These are phyloP conservation scores for Caenorhabditis briggsae DNA, from an alignment of 1,140 invertebrate genomes.

Conservation along the genomic window DNA sequence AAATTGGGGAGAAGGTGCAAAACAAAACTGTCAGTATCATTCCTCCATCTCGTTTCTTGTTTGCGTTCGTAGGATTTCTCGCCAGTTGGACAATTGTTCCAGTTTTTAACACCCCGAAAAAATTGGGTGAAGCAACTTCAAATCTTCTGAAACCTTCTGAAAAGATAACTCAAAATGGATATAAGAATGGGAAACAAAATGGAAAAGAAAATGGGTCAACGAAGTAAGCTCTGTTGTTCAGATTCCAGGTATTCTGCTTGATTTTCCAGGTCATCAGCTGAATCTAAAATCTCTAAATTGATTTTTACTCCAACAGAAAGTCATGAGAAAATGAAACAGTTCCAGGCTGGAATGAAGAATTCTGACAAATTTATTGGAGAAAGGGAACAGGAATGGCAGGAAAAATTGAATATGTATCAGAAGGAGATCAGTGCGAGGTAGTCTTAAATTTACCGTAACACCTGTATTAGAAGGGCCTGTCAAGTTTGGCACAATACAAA, in stretches of 20 bases:
- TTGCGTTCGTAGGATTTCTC: neutral
- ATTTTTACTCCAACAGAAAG: slow-evolving; percentile 1
- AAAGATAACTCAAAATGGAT: neutral
- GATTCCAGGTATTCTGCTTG: neutral
- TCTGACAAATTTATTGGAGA: neutral
- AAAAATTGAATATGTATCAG: slow-evolving; percentile 20
- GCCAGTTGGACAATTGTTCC: slow-evolving; percentile 25
- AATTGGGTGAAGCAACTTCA: neutral
- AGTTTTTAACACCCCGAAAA: neutral
- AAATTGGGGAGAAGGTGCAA: neutral
- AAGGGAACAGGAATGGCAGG: neutral
- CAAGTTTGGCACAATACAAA: too few relatives aligned
- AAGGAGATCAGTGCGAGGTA: slow-evolving; percentile 31
- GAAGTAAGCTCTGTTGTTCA: neutral
- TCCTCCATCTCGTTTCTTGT: neutral
- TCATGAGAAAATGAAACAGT: neutral
- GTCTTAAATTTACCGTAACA: neutral
- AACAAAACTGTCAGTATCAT: neutral
- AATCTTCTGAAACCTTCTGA: neutral
- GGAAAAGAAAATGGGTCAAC: neutral
- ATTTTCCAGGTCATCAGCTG: neutral
- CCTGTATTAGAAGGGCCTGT: too few relatives aligned
- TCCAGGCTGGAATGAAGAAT: neutral
- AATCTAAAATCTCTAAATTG: neutral
- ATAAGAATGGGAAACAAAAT: slow-evolving; percentile 1